A percentile compares a stretch with the other conserved stretches of the same genome.
phyloP scores from a whole-genome alignment of 2,888 invertebrate species.

The Blastobasis adustella region DNA sequence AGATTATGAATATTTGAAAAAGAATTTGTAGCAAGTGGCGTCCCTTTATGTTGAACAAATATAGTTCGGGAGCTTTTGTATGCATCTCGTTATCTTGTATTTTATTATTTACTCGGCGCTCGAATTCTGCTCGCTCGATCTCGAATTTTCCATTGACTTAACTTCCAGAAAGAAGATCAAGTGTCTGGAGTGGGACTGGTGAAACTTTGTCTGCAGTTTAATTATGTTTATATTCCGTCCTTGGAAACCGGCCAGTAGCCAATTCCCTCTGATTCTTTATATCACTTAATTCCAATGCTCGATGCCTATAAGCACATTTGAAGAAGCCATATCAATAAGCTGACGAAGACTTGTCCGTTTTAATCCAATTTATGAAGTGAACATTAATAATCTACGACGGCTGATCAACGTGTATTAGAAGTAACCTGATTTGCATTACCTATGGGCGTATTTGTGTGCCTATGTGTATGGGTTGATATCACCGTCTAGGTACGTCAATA shows the following conservation, averaged over 20 bases:
- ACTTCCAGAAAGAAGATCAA: too few relatives aligned
- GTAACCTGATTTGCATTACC: too few relatives aligned
- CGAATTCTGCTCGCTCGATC: constrained; percentile 20
- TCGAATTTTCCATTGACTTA: constrained; percentile 7
- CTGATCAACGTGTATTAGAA: background rate
- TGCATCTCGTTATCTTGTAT: constrained; percentile 54
- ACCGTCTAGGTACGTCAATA: too few relatives aligned
- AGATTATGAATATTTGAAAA: constrained; percentile 6
- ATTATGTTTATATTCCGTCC: too few relatives aligned
- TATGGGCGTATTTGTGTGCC: too few relatives aligned
- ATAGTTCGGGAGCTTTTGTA: constrained; percentile 30
- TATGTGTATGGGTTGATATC: too few relatives aligned
- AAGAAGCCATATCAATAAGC: constrained; percentile 27
- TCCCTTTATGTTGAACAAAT: constrained; percentile 24
- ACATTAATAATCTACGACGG: background rate
- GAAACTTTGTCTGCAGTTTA: too few relatives aligned
- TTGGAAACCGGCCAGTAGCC: too few relatives aligned
- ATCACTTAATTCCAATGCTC: too few relatives aligned
- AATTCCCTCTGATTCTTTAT: too few relatives aligned
- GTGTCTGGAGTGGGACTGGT: too few relatives aligned
- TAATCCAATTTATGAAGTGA: background rate
- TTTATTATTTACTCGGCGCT: constrained; percentile 42
- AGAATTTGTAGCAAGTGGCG: constrained; percentile 15
- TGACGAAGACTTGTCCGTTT: background rate
- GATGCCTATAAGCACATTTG: constrained; percentile 13